Base-by-base conservation (phyloP, 2,888 invertebrate species). In the Sinelater perroti region DNA sequence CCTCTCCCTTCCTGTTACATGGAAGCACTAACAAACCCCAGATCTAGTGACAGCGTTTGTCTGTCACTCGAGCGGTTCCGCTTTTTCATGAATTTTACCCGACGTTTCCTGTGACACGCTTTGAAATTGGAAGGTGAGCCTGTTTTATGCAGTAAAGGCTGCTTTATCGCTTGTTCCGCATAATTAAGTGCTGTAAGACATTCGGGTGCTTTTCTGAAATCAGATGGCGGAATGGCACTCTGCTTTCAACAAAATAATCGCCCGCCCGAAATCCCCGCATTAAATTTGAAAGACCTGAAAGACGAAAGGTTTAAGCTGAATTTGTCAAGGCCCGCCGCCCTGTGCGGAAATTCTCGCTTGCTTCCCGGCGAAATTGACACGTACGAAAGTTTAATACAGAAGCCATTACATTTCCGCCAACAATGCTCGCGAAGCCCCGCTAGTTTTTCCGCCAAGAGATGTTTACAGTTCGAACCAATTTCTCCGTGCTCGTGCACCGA, bases 21-120 rank as follows among this genome's bases (percentile, higher is more conserved):
- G 44, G 52, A 44, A 52, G 40, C 31, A 42, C 30, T 52, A 42
- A 52, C 52, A 52, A 52, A 52, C 52, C 52, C 42, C 52, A 52
- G 52, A 52, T 52, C 52, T 31, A 52, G 52, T 52, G 52, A 52
- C 52, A 52, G 52, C 52, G 52, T 52, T 52, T 52, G 40, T 52
- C 52, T 52, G 42, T 52, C 52, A 52, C 52, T 52, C 35, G 52
- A 52, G 52, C 35, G 52, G 40, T 52, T 52, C 52, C 52, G 52
- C 52, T 52, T 52, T 52, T 52, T 40, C 52, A 52, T 52, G 40
- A 52, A 52, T 52, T 52, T 52, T 30, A 31, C 31, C 40, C 52
- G 52, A 33, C 31, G 21, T 52, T 52, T 44, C 44, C 52, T 42
- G 42, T 52, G 50, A 40, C 38, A 36, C 30, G 50, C 50, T 33